Base-by-base conservation (phyloP, 2,797 vertebrate genomes). In the Enteromius anoplus region DNA sequence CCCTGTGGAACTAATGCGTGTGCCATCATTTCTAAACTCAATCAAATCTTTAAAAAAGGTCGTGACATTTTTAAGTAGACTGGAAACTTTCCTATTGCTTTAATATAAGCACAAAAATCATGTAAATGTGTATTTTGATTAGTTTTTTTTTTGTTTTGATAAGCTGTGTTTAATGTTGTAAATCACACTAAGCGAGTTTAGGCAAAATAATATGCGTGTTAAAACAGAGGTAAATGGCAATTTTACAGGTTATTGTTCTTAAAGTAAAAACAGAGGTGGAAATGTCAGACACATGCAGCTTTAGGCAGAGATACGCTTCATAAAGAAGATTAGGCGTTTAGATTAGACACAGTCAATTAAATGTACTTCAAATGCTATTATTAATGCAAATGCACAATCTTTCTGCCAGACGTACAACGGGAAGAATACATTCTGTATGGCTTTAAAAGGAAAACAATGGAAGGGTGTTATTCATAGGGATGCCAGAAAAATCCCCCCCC, bases 321-420 rank as follows among this genome's bases (percentile, higher is more conserved):
- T 34, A 49, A 49, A 78, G 62, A 47, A 65, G 76, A 78, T 78
- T 78, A 45, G 42, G 19, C 29, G 1, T 15, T 21, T 45, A 21
- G 55, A 77, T 65, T 78, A 79, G 68, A 81, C 79, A 72, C 79
- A 62, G 69, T 62, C 68, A 72, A 62, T 81, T 62, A 55, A 45
- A 71, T 60, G 66, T 55, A 21, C 26, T 71, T 70, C 32, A 71
- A 60, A 65, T 60, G 78, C 66, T 45, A 45, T 70, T 15, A 72
- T 75, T 75, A 75, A 72, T 81, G 53, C 40, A 81, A 81, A 62
- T 60, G 19, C 40, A 19, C 17, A 47, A 72, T 62, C 26, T 53
- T 62, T 60, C 40, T 71, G 68, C 40, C 68, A 81, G 68, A 72
- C 1, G 2, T 34, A 12, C 42, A 32, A 23, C 32, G 68, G 12